Evolutionary conservation across 2,888 invertebrate genomes (phyloP).

Genomic region (Amblyjoppa proteus): DNA sequence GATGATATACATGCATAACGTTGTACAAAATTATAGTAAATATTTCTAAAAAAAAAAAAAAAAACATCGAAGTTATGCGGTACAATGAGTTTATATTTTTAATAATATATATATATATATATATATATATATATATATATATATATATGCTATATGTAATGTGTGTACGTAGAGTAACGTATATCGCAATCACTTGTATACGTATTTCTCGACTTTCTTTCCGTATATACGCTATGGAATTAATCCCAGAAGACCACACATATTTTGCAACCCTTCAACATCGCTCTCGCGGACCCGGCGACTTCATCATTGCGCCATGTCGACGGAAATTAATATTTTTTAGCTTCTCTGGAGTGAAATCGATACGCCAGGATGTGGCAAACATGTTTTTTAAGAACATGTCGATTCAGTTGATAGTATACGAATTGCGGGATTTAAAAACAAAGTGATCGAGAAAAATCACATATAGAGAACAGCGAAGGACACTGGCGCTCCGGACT

Average conservation of each 20-base stretch:
- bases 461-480: background rate
- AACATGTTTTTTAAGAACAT: background rate
- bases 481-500: background rate
- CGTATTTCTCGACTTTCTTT: conserved; percentile 6
- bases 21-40: conserved; percentile 45
- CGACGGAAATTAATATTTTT: background rate
- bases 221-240: background rate
- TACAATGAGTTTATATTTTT: conserved; percentile 47
- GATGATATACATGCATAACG: conserved; percentile 37
- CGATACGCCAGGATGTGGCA: background rate
- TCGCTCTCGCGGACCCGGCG: background rate
- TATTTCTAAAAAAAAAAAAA: conserved; percentile 41
- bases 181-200: conserved; percentile 16
- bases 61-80: conserved; percentile 27
- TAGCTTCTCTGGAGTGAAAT: background rate
- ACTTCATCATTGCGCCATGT: background rate
- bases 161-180: conserved; percentile 29
- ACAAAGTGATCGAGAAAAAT: background rate
- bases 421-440: background rate
- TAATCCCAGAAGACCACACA: conserved; percentile 10
- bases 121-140: conserved; percentile 8
- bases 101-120: background rate
- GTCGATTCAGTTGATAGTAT: background rate
- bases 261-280: background rate
- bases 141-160: conserved; percentile 13